phyloP scores from a whole-genome alignment of 2,113 vertebrate species.

The Corynorhinus townsendii region DNA sequence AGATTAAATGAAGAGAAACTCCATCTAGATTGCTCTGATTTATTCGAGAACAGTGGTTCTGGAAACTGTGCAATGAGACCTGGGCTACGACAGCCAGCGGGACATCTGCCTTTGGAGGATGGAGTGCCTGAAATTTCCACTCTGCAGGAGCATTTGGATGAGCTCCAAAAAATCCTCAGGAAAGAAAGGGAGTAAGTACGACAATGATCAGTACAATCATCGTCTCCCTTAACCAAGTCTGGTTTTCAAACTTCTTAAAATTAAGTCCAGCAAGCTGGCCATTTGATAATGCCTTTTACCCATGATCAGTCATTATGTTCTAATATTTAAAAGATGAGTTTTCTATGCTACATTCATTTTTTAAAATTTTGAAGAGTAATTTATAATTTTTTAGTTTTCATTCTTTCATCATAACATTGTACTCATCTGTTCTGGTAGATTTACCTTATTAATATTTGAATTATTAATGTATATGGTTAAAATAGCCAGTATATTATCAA shows the following conservation, averaged over 20 bases:
- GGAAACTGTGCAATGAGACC: not conserved
- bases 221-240: not conserved
- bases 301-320: not conserved
- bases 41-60: not conserved
- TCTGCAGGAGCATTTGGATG: conserved; percentile 63
- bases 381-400: not conserved
- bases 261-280: not conserved
- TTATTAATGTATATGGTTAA: not conserved
- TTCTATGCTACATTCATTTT: not conserved
- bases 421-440: not conserved
- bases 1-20: conserved; percentile 48
- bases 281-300: not conserved
- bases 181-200: conserved; percentile 81
- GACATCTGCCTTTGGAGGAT: conserved; percentile 20
- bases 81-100: not conserved
- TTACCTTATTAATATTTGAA: not conserved
- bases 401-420: not conserved
- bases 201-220: not conserved
- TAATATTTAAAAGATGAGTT: not conserved
- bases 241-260: not conserved
- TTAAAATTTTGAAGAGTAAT: not conserved
- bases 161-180: conserved; percentile 74
- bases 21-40: not conserved
- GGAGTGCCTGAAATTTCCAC: conserved; percentile 55
- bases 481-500: not conserved